Conservation (phyloP, 1,140 invertebrate genomes). For the Orchesella cincta region DNA sequence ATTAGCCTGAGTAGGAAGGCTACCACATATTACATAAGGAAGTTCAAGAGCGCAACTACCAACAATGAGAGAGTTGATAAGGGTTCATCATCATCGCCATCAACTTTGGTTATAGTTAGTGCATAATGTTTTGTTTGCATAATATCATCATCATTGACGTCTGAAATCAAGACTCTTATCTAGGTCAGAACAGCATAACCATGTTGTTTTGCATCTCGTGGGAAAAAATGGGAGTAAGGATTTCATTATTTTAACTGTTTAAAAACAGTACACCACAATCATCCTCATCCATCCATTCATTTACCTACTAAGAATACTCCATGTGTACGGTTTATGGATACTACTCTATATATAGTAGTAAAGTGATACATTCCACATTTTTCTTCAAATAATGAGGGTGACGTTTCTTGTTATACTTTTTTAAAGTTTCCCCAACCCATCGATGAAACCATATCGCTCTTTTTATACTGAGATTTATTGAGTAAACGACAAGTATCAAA, state of each 20-base stretch:
- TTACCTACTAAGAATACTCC: too few relatives aligned
- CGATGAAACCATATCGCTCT: too few relatives aligned
- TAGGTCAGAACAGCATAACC: slow-evolving; percentile 6
- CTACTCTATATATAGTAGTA: too few relatives aligned
- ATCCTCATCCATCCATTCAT: not conserved
- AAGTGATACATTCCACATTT: too few relatives aligned
- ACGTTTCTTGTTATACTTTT: too few relatives aligned
- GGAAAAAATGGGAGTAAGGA: slow-evolving; percentile 15
- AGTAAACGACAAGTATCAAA: too few relatives aligned
- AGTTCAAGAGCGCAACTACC: not conserved
- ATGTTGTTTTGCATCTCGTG: slow-evolving; percentile 8
- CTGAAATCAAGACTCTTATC: not conserved
- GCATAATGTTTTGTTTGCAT: not conserved
- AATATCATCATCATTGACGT: slow-evolving; percentile 1
- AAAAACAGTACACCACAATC: not conserved
- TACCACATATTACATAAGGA: not conserved
- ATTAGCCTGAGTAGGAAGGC: not conserved
- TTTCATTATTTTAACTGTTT: slow-evolving; percentile 19
- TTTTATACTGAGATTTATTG: too few relatives aligned
- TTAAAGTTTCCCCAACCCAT: too few relatives aligned
- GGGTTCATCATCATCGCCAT: slow-evolving; percentile 12
- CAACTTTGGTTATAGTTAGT: too few relatives aligned
- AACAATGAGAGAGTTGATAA: not conserved
- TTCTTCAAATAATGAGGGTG: too few relatives aligned
- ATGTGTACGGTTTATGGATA: too few relatives aligned